Evolutionary conservation across 2,888 invertebrate genomes (phyloP), one percentile per base, ranked within the genome.

Genomic region (Drosophila seclusa): DNA sequence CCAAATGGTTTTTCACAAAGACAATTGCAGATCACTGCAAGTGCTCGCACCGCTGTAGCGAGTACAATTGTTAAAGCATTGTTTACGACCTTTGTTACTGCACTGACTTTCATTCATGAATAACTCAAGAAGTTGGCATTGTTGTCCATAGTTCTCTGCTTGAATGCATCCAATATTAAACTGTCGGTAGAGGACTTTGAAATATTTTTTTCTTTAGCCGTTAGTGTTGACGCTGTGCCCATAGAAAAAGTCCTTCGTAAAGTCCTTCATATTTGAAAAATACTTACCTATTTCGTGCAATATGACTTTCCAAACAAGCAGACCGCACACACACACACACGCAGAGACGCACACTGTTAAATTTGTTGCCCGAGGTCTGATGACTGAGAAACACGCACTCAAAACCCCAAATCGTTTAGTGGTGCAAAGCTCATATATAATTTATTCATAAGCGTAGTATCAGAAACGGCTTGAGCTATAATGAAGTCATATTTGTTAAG

Each of bases 401-500:
- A 10, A 49, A 76, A 76, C 62, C 73, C 58, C 64, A 52, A 73
- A 77, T 66, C 49, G 60, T 55, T 59, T 59, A 65, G 63, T 70
- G 66, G 34, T 71, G 54, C 79, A 84, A 84, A 84, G 84, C 87
- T 83, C 73, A 81, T 81, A 83, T 54, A 75, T 85, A 86, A 83
- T 83, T 82, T 85, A 87, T 87, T 81, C 87, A 82, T 68, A 66
- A 55, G 52, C 31, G 24, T 21, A 65, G 62, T 52, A 73, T 75
- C 70, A 71, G 73, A 74, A 82, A 72, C 68, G 52, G 73, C 82
- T 82, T 76, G 59, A 60, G 68, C 63, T 63, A 74, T 85, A 85
- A 89, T 87, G 86, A 89, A 89, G 87, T 87, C 89, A 87, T 89
- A 76, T 89, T 87, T 87, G 78, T 85, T 85, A 73, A 83, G 71